phyloP scores from a whole-genome alignment of 2,113 vertebrate genomes.

The Phylloscopus whistleri region DNA sequence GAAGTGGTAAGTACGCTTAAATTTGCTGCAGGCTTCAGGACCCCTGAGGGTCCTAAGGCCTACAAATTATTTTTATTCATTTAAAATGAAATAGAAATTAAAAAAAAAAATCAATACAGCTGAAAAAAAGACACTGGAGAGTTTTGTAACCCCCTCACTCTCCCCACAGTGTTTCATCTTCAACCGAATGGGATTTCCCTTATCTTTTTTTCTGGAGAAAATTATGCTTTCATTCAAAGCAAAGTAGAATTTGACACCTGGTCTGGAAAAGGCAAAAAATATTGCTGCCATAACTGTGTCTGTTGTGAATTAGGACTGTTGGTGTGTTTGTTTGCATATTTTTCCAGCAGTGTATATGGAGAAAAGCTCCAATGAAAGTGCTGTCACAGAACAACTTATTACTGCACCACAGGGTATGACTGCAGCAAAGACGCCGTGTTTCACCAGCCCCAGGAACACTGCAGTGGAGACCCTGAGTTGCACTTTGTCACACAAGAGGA shows the following conservation, averaged over 20 bases:
- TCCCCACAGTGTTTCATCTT: neutral
- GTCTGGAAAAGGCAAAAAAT: neutral
- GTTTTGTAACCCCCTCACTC: neutral
- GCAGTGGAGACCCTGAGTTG: neutral
- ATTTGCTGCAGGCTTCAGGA: constrained; percentile 18
- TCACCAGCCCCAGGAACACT: neutral
- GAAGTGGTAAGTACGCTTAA: constrained; percentile 41
- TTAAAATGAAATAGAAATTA: constrained; percentile 31
- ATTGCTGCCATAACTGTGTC: neutral
- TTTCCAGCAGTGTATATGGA: neutral
- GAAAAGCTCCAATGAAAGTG: neutral
- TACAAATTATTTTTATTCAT: constrained; percentile 41
- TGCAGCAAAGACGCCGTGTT: neutral
- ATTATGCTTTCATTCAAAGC: neutral
- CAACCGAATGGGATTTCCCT: neutral
- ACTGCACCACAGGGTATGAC: neutral
- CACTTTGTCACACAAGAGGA: neutral
- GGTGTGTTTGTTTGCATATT: neutral
- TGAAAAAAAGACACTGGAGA: neutral
- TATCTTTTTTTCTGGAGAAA: neutral
- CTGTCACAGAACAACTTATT: neutral
- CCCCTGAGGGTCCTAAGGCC: neutral
- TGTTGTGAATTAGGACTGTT: neutral
- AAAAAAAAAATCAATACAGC: neutral
- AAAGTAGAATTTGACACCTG: neutral